Base-by-base conservation (phyloP, 2,888 invertebrate genomes). In the Hymenopus coronatus region DNA sequence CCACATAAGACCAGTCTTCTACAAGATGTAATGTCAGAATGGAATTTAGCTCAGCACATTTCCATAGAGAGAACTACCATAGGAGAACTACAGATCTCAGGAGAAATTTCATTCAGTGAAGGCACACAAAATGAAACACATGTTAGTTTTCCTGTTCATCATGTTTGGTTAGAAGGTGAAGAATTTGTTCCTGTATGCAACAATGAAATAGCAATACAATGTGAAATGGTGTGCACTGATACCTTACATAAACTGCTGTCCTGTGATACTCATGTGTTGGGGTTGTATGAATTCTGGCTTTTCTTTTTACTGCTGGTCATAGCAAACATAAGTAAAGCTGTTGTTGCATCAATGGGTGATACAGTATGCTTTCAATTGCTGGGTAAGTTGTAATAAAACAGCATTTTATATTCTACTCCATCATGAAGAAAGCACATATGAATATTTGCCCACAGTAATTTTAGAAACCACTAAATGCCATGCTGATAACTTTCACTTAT, bases 321-420 rank as follows among this genome's bases (percentile, higher is more conserved):
- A 20, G 97, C 96, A 90, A 98, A 98, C 96, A 93, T 97, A 33
- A 96, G 97, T 3, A 97, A 97, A 95, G 97, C 98, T 0, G 96
- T 98, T 0, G 96, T 97, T 4, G 97, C 98, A n/a, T 97, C 97
- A 90, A 95, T 98, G 89, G 97, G 97, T 2, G 98, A 99, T 94
- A 97, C 98, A 0, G 97, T 98, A 90, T 98, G 98, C 92, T 98
- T 98, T 93, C 96, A 97, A 92, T 94, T 97, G 87, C 94, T 98
- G 30, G 98, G 97, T 95, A 93, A 93, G 93, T 84, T 40, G 12
- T 40, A 40, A 40, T 40, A 40, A 12, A 12, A 1, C 0, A 40
- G 40, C 2, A 40, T 40, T 40, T 40, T 12, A 40, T 40, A 40
- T 40, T 12, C 40, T 6, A 40, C 12, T 1, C 3, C 30, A 12